These are phyloP conservation scores for Hyles lineata DNA, from an alignment of 2,888 invertebrate genomes.

Conservation along the genomic window DNA sequence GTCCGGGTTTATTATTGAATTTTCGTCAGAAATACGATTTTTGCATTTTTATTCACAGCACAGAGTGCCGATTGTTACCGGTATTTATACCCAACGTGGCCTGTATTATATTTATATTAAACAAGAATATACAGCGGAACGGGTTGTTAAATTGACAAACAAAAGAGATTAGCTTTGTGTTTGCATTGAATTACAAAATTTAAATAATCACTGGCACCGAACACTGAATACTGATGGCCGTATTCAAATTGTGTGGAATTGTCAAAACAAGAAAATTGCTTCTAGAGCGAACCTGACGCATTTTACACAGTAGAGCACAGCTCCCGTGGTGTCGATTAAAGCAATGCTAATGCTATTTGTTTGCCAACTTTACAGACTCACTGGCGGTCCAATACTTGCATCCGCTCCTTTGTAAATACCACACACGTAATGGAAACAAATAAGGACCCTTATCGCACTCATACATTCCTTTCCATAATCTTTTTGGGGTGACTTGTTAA, in stretches of 20 bases:
- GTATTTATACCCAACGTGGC: not conserved
- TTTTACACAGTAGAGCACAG: constrained; percentile 54
- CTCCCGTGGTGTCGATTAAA: constrained; percentile 77
- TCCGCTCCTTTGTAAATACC: constrained; percentile 60
- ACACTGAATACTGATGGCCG: constrained; percentile 69
- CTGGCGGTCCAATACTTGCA: constrained; percentile 56
- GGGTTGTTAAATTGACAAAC: constrained; percentile 65
- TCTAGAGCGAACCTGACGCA: constrained; percentile 54
- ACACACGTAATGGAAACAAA: constrained; percentile 59
- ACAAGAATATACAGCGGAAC: constrained; percentile 46
- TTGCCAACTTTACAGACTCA: constrained; percentile 71
- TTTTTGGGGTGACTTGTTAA: constrained; percentile 42
- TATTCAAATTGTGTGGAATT: constrained; percentile 72
- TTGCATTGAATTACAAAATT: constrained; percentile 70
- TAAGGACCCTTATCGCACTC: constrained; percentile 58
- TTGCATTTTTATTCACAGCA: not conserved
- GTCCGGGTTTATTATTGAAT: no score
- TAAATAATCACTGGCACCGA: constrained; percentile 69
- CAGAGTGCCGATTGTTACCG: not conserved
- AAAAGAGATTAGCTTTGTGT: constrained; percentile 68
- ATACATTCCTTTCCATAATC: constrained; percentile 58
- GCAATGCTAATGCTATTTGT: constrained; percentile 78
- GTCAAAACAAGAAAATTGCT: constrained; percentile 74
- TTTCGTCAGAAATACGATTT: not conserved
- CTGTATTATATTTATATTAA: not conserved